Evolutionary conservation across 2,888 invertebrate genomes (phyloP).

Genomic region (Hyles lineata): DNA sequence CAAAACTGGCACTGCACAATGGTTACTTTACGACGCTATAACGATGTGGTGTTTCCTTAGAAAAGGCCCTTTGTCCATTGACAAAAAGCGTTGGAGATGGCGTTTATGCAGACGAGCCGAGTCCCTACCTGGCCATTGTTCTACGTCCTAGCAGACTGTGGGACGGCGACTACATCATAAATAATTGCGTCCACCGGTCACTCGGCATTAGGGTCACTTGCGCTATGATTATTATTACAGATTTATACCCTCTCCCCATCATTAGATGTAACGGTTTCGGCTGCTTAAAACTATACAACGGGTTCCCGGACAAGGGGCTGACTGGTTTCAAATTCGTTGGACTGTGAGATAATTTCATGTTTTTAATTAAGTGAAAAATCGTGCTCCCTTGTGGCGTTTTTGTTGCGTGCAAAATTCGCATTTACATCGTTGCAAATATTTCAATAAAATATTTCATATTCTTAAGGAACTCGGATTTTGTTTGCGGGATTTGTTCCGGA

Average conservation of each 20-base stretch:
- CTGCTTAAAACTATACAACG: conserved; percentile 84
- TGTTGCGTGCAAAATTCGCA: conserved; percentile 23
- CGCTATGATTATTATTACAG: conserved; percentile 78
- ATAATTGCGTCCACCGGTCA: conserved; percentile 82
- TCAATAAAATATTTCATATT: conserved; percentile 28
- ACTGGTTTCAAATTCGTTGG: conserved; percentile 73
- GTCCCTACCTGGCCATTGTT: conserved; percentile 81
- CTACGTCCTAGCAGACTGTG: conserved; percentile 78
- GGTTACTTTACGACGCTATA: conserved; percentile 81
- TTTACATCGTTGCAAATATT: conserved; percentile 8
- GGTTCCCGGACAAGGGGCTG: conserved; percentile 75
- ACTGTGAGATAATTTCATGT: conserved; percentile 77
- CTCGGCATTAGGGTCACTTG: conserved; percentile 78
- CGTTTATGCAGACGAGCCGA: conserved; percentile 73
- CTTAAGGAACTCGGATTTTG: conserved; percentile 33
- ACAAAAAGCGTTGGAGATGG: conserved; percentile 81
- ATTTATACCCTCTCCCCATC: conserved; percentile 81
- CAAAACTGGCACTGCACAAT: conserved; percentile 79
- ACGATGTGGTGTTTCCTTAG: conserved; percentile 84
- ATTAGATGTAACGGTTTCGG: conserved; percentile 84
- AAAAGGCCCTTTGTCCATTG: conserved; percentile 82
- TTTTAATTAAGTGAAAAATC: conserved; percentile 69
- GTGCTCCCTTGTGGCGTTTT: conserved; percentile 36
- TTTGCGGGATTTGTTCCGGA: conserved; percentile 41
- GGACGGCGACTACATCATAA: conserved; percentile 78